Evolutionary conservation across 1,140 invertebrate species (phyloP).

Genomic region (Pomacea maculata): DNA sequence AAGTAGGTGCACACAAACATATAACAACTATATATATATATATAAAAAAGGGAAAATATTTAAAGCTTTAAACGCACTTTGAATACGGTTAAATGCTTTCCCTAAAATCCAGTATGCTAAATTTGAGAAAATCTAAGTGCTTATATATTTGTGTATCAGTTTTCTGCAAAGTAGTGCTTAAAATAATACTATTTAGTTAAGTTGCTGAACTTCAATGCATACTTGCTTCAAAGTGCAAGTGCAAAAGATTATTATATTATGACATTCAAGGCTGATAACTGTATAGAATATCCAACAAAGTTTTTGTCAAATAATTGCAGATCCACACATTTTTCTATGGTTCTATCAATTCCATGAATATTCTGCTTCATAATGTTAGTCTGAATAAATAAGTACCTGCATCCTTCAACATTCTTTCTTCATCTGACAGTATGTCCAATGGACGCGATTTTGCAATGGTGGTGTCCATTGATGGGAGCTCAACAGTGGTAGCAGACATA

Average conservation of each 20-base stretch:
- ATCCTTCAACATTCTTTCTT: conserved; percentile 62
- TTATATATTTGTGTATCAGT: too few species aligned
- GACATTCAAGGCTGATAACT: not conserved
- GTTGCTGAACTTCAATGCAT: too few species aligned
- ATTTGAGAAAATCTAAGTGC: too few species aligned
- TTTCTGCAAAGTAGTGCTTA: too few species aligned
- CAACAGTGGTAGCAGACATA: not conserved
- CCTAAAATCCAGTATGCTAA: too few species aligned
- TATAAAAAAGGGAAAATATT: not conserved
- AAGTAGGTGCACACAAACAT: too few species aligned
- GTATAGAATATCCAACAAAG: not conserved
- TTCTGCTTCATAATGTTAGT: not conserved
- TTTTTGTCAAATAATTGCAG: not conserved
- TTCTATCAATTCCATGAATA: too few species aligned
- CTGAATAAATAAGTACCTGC: conserved; percentile 40
- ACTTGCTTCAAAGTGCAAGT: too few species aligned
- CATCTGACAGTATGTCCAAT: conserved; percentile 47
- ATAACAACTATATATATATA: not conserved
- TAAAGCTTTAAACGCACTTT: too few species aligned
- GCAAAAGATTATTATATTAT: not conserved
- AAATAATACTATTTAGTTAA: too few species aligned
- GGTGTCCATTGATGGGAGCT: not conserved
- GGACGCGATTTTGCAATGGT: conserved; percentile 22
- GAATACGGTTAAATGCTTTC: not conserved
- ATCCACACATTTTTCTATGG: not conserved